These are phyloP conservation scores for Bilobella aurantiaca DNA, from an alignment of 1,140 invertebrate genomes.

Conservation along the genomic window DNA sequence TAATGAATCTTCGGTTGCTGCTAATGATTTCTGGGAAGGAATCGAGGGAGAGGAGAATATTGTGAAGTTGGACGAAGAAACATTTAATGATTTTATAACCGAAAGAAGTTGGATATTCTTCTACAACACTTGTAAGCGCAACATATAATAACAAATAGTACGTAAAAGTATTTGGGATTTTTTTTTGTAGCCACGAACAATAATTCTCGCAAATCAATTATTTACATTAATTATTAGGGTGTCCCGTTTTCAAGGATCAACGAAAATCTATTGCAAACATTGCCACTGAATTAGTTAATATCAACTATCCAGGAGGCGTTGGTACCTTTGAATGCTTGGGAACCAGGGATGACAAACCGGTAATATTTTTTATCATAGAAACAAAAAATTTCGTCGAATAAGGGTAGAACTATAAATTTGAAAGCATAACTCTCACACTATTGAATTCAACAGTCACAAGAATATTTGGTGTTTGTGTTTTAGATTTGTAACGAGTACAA, in stretches of 20 bases:
- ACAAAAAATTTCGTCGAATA: no score
- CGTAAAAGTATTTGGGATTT: no score
- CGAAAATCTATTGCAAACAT: background rate
- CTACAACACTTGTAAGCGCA: background rate
- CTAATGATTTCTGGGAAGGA: background rate
- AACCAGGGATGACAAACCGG: background rate
- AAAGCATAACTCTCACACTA: no score
- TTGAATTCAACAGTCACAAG: no score
- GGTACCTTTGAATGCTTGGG: background rate
- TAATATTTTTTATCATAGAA: no score
- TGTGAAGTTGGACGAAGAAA: background rate
- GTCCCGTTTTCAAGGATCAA: background rate
- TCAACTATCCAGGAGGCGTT: background rate
- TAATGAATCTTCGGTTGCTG: no score
- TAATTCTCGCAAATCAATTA: no score
- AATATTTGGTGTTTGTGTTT: background rate
- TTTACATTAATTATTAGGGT: background rate
- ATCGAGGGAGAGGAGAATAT: background rate
- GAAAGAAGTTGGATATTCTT: background rate
- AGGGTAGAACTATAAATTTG: no score
- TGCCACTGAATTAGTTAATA: background rate
- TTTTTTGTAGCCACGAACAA: no score
- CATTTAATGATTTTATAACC: background rate
- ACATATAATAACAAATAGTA: background rate
- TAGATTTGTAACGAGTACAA: background rate